Base-by-base conservation (phyloP, 2,888 invertebrate genomes). In the Agriotes lineatus region DNA sequence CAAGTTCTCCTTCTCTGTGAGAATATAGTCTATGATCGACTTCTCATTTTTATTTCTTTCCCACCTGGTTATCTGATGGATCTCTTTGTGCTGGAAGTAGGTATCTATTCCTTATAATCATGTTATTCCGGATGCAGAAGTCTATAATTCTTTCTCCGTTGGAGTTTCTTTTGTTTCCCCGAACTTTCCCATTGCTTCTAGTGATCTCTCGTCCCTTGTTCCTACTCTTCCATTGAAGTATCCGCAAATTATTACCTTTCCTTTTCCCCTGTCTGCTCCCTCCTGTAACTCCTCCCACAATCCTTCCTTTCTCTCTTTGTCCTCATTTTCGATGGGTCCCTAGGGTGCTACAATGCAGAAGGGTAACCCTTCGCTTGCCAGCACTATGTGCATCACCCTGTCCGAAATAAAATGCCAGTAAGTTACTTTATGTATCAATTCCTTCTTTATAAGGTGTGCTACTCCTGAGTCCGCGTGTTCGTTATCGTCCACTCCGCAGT, bases 11-110 rank as follows among this genome's bases (percentile, higher is more conserved):
- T 39, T n/a, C 14, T 39, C 39, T 5, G n/a, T 39, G 6, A 39
- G 39, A 6, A 39, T 10, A 39, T 39, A 39, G n/a, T 39, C 14
- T 39, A 10, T 12, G n/a, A n/a, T 39, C 3, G 39, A 12, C 14
- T 39, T 39, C 39, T 39, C 39, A 10, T 39, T 10, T 39, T 39
- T 39, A 39, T n/a, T 39, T 39, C 10, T 3, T 3, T 39, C n/a
- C n/a, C 39, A 39, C n/a, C 39, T 39, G 39, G 39, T 39, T 39
- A 39, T 39, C n/a, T 39, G 39, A 5, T 39, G 39, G n/a, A 39
- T 14, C 3, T 39, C n/a, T 39, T 39, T 39, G 39, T 39, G 39
- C 14, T 39, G 39, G n/a, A 39, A 39, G 14, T 3, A 39, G n/a
- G 10, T 4, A 39, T n/a, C n/a, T n/a, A n/a, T 39, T 39, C n/a